Evolutionary conservation across 2,888 invertebrate species (phyloP), one percentile per base, ranked within the genome.

Genomic region (Deroplatys truncata): DNA sequence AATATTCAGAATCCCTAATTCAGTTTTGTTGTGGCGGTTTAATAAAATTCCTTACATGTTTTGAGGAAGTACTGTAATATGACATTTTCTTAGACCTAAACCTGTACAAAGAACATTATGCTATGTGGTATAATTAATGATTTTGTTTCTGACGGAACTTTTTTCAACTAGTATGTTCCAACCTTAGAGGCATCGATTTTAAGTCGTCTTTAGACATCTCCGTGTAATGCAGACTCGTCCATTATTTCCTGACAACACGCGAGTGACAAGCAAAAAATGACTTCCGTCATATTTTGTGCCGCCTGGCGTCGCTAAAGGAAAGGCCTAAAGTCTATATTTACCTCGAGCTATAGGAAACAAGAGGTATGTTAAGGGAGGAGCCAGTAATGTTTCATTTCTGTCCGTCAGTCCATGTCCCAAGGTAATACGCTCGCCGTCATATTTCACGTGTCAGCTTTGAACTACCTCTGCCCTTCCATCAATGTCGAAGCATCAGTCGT

Each of bases 401-500:
- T 85, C 89, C 85, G 89, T 88, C 89, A 29, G 82, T 28, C 87
- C 86, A 72, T 86, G 43, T 86, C 43, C 87, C 83, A 83, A 87
- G 83, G 29, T 83, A 87, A 87, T 87, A 85, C 49, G 49, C 56
- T 72, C 84, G 84, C 83, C 72, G 72, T 90, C 88, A 90, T 90
- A 91, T 91, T 91, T 91, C 90, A 90, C 89, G 82, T 90, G 89
- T 89, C 91, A 90, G 56, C 25, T 72, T 72, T 72, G 56, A 72
- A 72, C 56, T 29, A 82, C 35, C 28, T 83, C 29, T 84, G 82
- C 88, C 89, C 88, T 90, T 91, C 91, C 88, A 90, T 91, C 91
- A 91, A 85, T 85, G 90, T 90, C 91, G 88, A 90, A 85, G 88
- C 88, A 91, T 91, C 91, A 91, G 90, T 91, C 91, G 89, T 89